phyloP scores from a whole-genome alignment of 2,113 vertebrate genomes.

The Struthidea cinerea region DNA sequence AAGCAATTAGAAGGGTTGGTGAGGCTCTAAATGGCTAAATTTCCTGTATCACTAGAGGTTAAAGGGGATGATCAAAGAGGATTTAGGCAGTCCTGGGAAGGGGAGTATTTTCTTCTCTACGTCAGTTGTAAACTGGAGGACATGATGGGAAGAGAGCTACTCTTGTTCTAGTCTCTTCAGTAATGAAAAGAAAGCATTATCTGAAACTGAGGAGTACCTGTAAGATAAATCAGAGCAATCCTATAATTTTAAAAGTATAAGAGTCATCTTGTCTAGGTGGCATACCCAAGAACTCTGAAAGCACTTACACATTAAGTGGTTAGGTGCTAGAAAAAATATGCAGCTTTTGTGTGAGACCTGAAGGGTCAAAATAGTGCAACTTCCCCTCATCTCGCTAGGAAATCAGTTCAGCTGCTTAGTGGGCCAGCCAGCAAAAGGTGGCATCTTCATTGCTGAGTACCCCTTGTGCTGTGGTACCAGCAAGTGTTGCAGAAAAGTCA shows the following conservation, averaged over 20 bases:
- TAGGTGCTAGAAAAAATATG: background rate
- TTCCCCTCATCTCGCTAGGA: background rate
- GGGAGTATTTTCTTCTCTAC: background rate
- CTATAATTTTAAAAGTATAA: background rate
- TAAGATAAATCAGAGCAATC: background rate
- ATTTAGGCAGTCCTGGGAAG: background rate
- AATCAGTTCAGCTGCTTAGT: background rate
- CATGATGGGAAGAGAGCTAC: background rate
- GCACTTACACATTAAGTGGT: background rate
- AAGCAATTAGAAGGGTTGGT: background rate
- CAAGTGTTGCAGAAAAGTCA: background rate
- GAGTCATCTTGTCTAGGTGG: background rate
- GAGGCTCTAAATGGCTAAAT: background rate
- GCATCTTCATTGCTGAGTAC: background rate
- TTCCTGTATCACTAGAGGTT: background rate
- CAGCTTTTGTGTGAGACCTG: background rate
- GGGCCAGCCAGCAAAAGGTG: background rate
- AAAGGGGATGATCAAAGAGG: background rate
- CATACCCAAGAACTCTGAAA: background rate
- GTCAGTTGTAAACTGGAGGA: background rate
- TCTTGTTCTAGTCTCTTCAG: background rate
- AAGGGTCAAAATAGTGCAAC: background rate
- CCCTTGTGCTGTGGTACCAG: background rate
- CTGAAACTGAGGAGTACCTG: background rate
- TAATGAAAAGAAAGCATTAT: background rate